phyloP scores from a whole-genome alignment of 2,797 vertebrate species.

The Typhlichthys subterraneus region DNA sequence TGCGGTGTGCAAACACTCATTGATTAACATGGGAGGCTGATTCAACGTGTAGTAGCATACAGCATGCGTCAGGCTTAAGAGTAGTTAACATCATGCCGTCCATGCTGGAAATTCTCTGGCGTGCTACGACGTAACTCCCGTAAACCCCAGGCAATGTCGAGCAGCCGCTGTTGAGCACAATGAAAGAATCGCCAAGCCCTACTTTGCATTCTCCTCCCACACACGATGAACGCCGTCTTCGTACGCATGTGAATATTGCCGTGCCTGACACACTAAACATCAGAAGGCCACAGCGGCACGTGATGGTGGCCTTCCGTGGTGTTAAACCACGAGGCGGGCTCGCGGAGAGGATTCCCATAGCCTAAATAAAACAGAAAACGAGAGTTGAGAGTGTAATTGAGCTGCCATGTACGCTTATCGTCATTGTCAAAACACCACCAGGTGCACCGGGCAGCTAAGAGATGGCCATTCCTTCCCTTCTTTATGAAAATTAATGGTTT shows the following conservation, averaged over 20 bases:
- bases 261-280: slow-evolving; percentile 15
- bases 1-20: no score
- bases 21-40: no score
- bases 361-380: slow-evolving; percentile 64
- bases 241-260: slow-evolving; percentile 10
- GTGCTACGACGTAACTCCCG: no score
- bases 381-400: slow-evolving; percentile 72
- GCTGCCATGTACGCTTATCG: slow-evolving; percentile 78
- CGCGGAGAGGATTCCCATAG: slow-evolving; percentile 50
- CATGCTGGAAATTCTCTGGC: no score
- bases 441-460: slow-evolving; percentile 61
- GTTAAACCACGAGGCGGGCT: slow-evolving; percentile 44
- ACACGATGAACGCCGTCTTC: slow-evolving; percentile 27
- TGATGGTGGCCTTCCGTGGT: slow-evolving; percentile 31
- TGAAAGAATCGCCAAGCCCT: no score
- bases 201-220: slow-evolving; percentile 6
- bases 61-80: no score
- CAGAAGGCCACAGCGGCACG: slow-evolving; percentile 11
- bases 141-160: no score
- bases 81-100: no score
- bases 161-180: no score
- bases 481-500: slow-evolving; percentile 77
- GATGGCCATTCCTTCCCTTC: slow-evolving; percentile 67
- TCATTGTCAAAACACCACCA: slow-evolving; percentile 75
- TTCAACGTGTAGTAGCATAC: no score